Evolutionary conservation across 2,888 invertebrate genomes (phyloP), one percentile per base, ranked within the genome.

Genomic region (Odontothrips loti): DNA sequence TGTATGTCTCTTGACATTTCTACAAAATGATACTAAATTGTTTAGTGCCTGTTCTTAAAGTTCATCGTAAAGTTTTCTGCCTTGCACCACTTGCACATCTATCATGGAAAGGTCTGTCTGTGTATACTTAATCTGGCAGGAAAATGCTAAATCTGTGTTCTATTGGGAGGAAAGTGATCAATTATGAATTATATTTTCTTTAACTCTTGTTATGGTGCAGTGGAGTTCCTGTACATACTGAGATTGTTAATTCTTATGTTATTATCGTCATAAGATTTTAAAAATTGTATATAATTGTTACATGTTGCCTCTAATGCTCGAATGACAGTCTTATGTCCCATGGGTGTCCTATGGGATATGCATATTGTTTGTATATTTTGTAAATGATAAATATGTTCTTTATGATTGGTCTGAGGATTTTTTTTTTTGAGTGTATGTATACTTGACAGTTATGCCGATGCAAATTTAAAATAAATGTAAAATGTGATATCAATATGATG

Each of bases 201-300:
- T 43, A 43, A 6, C 34, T 43, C 34, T 43, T 43, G 34, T 43
- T 43, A 43, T 43, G 34, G 3, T 43, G 34, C 34, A 58, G 6
- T 58, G 11, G 58, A 20, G 20, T 15, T 58, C 2, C 6, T 58
- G 58, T 58, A 58, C 58, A 58, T 58, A 58, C n/a, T 17, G 58
- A 58, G 58, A 20, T 58, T 58, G 58, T 58, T 58, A n/a, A n/a
- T 58, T 58, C 58, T 58, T 58, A n/a, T 58, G 58, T 58, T 58
- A 12, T 58, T n/a, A 58, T 43, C 34, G 34, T 43, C 34, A 43
- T 43, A 43, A 43, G 34, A 43, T 43, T 43, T 43, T 43, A 43
- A 43, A 43, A 43, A 43, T 43, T 43, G 34, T 43, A 43, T 43
- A 43, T 43, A 43, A 43, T 43, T 43, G 34, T 43, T 43, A 43